Percentiles rank a stretch among this genome's conserved stretches.
These are phyloP conservation scores for Drosophila baimaii DNA, from an alignment of 1,140 invertebrate genomes.

Conservation along the genomic window DNA sequence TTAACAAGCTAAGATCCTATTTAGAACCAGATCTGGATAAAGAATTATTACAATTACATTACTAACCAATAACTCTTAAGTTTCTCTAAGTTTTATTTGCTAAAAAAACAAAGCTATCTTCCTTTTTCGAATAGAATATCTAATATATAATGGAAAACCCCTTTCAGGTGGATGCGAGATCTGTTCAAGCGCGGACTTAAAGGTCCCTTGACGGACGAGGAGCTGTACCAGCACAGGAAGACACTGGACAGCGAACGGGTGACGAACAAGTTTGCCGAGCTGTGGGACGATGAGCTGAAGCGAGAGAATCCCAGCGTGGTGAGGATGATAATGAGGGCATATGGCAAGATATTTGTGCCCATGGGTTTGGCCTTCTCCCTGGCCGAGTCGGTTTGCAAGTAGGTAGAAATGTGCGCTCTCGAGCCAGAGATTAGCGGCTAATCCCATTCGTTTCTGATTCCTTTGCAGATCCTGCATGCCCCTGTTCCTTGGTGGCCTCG, in stretches of 20 bases:
- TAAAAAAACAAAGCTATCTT: too few relatives aligned
- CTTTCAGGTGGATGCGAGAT: conserved; percentile 84
- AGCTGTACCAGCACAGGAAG: conserved; percentile 84
- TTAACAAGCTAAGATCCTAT: too few relatives aligned
- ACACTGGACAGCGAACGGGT: conserved; percentile 72
- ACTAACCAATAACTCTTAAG: too few relatives aligned
- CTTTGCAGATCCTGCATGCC: conserved; percentile 88
- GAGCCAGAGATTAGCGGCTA: conserved; percentile 11
- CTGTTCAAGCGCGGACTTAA: conserved; percentile 84
- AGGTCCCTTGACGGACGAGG: conserved; percentile 84
- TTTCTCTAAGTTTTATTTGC: too few relatives aligned
- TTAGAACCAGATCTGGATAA: too few relatives aligned
- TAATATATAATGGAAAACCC: neutral
- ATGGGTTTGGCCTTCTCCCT: conserved; percentile 85
- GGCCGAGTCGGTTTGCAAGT: conserved; percentile 86
- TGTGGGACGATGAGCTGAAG: conserved; percentile 76
- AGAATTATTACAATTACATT: too few relatives aligned
- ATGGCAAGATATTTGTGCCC: conserved; percentile 85
- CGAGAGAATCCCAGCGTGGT: conserved; percentile 85
- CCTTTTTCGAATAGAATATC: neutral
- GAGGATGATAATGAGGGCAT: conserved; percentile 85
- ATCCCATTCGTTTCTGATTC: conserved; percentile 17
- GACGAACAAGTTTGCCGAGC: conserved; percentile 68
- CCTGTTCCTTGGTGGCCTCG: conserved; percentile 88
- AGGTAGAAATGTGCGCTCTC: conserved; percentile 29